Percentiles rank a stretch among this genome's conserved stretches.
These are phyloP conservation scores for Ochotona curzoniae DNA, from an alignment of 2,113 vertebrate genomes.

Conservation along the genomic window DNA sequence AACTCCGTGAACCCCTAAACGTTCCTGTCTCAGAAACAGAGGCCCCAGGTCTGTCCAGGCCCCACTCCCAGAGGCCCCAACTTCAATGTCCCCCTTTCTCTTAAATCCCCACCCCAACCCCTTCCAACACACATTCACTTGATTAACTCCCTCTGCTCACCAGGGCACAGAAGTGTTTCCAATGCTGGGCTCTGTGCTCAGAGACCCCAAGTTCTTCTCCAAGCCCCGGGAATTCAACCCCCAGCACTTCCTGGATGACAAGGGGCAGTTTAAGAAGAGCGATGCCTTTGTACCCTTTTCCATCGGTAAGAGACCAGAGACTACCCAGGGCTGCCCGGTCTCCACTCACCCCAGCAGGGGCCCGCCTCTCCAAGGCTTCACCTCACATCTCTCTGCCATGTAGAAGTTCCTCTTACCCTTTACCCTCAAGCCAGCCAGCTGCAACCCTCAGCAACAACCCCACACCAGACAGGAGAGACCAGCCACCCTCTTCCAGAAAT, in stretches of 20 bases:
- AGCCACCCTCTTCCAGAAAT: neutral
- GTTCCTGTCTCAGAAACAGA: neutral
- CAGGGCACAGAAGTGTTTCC: constrained; percentile 80
- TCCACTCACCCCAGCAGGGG: neutral
- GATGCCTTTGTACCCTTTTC: constrained; percentile 83
- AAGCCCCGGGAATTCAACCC: constrained; percentile 79
- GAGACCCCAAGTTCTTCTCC: constrained; percentile 79
- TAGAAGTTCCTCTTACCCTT: neutral
- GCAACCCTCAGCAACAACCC: neutral
- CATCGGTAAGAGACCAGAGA: constrained; percentile 72
- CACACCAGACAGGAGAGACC: neutral
- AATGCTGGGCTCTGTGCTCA: constrained; percentile 79
- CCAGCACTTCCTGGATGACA: constrained; percentile 82
- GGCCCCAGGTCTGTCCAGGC: neutral
- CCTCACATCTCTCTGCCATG: neutral
- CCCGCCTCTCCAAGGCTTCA: neutral
- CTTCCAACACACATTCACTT: neutral
- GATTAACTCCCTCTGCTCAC: neutral
- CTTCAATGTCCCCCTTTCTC: neutral
- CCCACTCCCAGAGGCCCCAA: neutral
- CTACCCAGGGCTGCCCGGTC: neutral
- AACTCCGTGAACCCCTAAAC: neutral
- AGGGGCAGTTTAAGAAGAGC: constrained; percentile 82
- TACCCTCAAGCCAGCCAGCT: neutral
- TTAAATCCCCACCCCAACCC: neutral